Percentiles rank a stretch among this genome's conserved stretches.
Conservation (phyloP, 2,888 invertebrate genomes). For the Euphydryas editha region DNA sequence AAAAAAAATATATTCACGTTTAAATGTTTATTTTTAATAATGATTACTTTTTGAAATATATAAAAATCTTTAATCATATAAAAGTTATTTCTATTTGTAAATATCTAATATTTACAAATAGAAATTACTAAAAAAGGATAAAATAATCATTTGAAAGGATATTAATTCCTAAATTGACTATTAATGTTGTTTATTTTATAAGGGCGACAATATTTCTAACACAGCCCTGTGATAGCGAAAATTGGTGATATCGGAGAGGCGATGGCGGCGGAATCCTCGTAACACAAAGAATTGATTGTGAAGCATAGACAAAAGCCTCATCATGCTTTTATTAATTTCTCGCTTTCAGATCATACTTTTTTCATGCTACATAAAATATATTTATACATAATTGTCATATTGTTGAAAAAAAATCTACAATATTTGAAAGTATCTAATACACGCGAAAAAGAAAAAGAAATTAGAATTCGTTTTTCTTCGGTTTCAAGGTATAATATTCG, state of each 20-base stretch:
- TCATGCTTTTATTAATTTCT: slow-evolving; percentile 60
- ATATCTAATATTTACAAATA: background rate
- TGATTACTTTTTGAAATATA: no score
- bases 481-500: no score
- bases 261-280: slow-evolving; percentile 57
- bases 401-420: background rate
- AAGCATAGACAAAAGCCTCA: slow-evolving; percentile 57
- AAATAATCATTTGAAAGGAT: background rate
- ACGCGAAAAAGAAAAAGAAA: no score
- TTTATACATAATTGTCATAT: background rate
- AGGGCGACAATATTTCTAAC: slow-evolving; percentile 14
- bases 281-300: slow-evolving; percentile 64
- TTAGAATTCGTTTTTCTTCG: no score
- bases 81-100: no score
- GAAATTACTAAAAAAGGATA: background rate
- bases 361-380: slow-evolving; percentile 18
- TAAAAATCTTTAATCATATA: no score
- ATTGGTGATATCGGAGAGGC: slow-evolving; percentile 54
- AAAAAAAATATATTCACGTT: no score
- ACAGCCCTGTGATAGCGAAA: slow-evolving; percentile 52
- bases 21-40: no score
- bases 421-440: no score
- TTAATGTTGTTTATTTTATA: background rate
- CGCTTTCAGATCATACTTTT: slow-evolving; percentile 35
- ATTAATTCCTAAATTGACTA: background rate